phyloP scores from a whole-genome alignment of 2,113 vertebrate genomes.

The Percina caprodes region DNA sequence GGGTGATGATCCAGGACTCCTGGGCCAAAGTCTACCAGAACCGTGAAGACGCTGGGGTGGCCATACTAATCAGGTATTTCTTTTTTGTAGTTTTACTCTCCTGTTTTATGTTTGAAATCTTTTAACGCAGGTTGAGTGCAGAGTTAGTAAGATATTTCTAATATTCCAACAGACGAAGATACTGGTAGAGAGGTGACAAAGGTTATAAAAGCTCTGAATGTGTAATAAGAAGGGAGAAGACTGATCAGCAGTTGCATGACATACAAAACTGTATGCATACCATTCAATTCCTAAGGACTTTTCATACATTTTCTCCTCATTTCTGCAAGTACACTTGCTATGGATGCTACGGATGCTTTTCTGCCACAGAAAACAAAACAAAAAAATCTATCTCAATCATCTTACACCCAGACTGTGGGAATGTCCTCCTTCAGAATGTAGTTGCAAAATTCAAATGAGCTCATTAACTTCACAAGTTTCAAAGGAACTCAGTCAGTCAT shows the following conservation, averaged over 20 bases:
- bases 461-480: slow-evolving; percentile 13
- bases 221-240: background rate
- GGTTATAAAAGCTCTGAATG: background rate
- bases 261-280: background rate
- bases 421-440: background rate
- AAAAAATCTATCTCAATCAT: background rate
- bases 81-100: slow-evolving; percentile 6
- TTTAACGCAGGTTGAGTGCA: background rate
- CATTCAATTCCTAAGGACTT: background rate
- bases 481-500: background rate
- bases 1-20: slow-evolving; percentile 76
- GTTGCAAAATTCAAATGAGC: background rate
- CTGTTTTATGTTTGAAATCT: background rate
- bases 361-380: background rate
- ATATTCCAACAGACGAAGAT: background rate
- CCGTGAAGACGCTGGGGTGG: slow-evolving; percentile 80
- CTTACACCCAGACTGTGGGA: background rate
- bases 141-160: background rate
- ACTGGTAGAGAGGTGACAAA: background rate
- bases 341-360: background rate
- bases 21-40: slow-evolving; percentile 81
- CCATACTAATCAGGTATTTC: slow-evolving; percentile 81
- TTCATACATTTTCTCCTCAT: background rate
- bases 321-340: background rate
- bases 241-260: background rate